Base-by-base conservation (phyloP, 2,888 invertebrate species). In the Protophormia terraenovae region DNA sequence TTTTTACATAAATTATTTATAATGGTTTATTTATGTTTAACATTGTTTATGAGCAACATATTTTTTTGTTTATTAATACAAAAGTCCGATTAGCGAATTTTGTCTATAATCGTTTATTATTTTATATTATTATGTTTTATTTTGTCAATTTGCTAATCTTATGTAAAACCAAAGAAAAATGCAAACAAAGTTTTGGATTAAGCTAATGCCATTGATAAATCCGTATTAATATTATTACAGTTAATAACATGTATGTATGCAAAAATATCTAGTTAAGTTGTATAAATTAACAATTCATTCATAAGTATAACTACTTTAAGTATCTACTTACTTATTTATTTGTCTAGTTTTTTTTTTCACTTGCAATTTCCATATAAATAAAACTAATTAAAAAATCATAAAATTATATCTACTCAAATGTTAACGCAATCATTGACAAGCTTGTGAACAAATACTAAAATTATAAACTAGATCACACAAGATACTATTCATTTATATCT, bases 91-190 rank as follows among this genome's bases (percentile, higher is more conserved):
- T n/a, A n/a, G 2, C 22, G 1, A 47, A 32, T 32, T 60, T 71
- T 19, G 19, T 32, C 16, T 47, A 29, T 19, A 27, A 45, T 47
- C 27, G 41, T 45, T 32, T 29, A 12, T 64, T 64, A 41, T 16
- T 22, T 32, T 14, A 3, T 16, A n/a, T n/a, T n/a, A n/a, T n/a
- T n/a, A n/a, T n/a, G n/a, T n/a, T n/a, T n/a, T n/a, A n/a, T n/a
- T n/a, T 67, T 32, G 1, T 7, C 38, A 7, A 50, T n/a, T 53
- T 66, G 35, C 8, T 80, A 50, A 80, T 73, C 80, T 58, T 80
- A 67, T 73, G 58, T 73, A 73, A 80, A 66, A n/a, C n/a, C 73
- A 50, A 32, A 69, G n/a, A n/a, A n/a, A n/a, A n/a, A n/a, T n/a
- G n/a, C n/a, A n/a, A n/a, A n/a, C n/a, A n/a, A n/a, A n/a, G n/a